Evolutionary conservation across 1,140 invertebrate species (phyloP), one percentile per base, ranked within the genome.

Genomic region (Cydia pomonella): DNA sequence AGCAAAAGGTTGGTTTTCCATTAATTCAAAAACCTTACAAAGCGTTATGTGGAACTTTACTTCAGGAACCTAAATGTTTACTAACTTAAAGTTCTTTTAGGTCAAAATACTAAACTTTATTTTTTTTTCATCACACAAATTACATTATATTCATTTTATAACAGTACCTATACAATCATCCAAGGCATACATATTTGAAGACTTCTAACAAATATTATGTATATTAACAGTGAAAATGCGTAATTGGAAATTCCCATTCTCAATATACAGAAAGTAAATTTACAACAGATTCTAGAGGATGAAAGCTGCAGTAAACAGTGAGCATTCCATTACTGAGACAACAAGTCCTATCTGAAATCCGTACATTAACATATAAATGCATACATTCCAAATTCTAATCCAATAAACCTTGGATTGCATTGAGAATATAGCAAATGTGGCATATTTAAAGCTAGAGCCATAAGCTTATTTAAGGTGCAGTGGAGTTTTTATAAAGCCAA

Each of bases 281-380:
- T 72, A 72, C 12, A 38, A 50, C 71, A 44, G 27, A 72, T 21
- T 59, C 53, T 59, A 64, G 63, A 64, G 63, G 63, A 29, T n/a
- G 63, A 64, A 64, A 64, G 63, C 63, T 29, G 27, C 18, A 64
- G 63, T 64, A 16, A 64, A 64, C 62, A 64, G 62, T 6, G 10
- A 64, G 63, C 63, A 64, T 64, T 64, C 27, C 63, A 33, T 64
- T 64, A 64, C 27, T 27, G 63, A 64, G 41, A 16, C 41, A 44
- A 44, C 41, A 44, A 44, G 41, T 44, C 18, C 12, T 63, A 63
- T 63, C 6, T 27, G 18, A 18, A 7, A 13, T 53, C 18, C 4
- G 18, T 12, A 50, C 5, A 18, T 18, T 18, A 18, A 18, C 50
- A 21, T 53, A 18, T 53, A 53, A 53, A 16, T 47, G 13, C 13